Conservation (phyloP, 2,113 vertebrate species). For the Seriola dumerili region DNA sequence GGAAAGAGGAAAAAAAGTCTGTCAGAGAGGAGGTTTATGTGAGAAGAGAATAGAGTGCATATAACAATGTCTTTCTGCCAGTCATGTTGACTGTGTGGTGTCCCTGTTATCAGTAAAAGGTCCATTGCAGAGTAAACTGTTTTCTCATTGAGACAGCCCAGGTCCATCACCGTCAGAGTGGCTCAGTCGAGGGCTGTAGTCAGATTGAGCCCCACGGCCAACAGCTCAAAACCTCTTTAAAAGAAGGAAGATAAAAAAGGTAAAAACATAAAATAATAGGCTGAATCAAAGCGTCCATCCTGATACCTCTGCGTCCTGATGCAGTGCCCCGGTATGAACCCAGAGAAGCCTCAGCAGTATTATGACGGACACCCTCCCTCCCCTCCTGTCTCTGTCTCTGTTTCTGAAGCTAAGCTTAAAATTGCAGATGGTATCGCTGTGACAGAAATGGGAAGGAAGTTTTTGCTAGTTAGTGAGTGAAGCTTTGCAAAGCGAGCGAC, state of each 20-base stretch:
- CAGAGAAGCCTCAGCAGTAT: background rate
- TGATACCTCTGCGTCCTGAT: background rate
- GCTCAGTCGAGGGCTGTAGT: background rate
- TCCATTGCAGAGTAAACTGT: background rate
- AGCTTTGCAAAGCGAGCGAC: constrained; percentile 24
- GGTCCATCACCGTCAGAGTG: background rate
- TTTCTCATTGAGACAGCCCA: background rate
- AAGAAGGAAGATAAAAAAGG: background rate
- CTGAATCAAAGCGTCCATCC: background rate
- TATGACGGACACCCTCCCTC: constrained; percentile 2
- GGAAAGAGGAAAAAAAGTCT: background rate
- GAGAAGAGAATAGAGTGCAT: background rate
- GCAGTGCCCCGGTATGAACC: constrained; percentile 21
- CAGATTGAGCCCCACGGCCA: background rate
- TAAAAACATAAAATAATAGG: background rate
- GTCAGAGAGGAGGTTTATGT: background rate
- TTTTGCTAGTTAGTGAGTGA: constrained; percentile 37
- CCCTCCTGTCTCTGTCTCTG: background rate
- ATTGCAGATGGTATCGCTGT: constrained; percentile 65
- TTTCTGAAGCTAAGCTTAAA: constrained; percentile 53
- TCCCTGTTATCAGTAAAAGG: constrained; percentile 11
- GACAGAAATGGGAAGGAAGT: constrained; percentile 27
- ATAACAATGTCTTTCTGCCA: background rate
- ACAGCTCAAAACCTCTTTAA: constrained; percentile 7
- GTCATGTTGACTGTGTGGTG: background rate